phyloP scores from a whole-genome alignment of 1,140 invertebrate species.

The Oreohelix idahoensis region DNA sequence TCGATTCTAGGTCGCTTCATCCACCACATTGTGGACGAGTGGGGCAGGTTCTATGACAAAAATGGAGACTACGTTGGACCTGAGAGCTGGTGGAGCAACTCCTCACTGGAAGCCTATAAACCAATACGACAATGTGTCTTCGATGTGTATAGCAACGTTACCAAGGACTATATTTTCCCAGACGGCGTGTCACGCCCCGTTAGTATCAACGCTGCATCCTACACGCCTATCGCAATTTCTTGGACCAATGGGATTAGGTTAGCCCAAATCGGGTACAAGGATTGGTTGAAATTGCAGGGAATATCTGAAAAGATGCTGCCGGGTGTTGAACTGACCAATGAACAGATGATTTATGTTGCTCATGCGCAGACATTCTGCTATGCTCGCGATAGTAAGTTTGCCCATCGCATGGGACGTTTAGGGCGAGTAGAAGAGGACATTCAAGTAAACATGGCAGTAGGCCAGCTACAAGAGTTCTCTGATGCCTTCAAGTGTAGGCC shows the following conservation, averaged over 20 bases:
- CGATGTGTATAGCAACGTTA: constrained; percentile 15
- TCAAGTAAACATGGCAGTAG: constrained; percentile 28
- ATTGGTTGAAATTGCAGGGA: constrained; percentile 7
- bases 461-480: constrained; percentile 23
- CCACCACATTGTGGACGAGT: constrained; percentile 53
- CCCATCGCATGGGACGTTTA: not conserved
- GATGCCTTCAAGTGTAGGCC: constrained; percentile 26
- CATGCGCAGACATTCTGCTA: constrained; percentile 27
- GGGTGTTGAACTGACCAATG: constrained; percentile 7
- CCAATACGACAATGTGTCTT: not conserved
- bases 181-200: not conserved
- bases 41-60: constrained; percentile 37
- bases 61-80: not conserved
- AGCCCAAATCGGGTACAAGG: constrained; percentile 18
- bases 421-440: constrained; percentile 5
- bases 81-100: constrained; percentile 21
- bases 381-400: not conserved
- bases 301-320: constrained; percentile 3
- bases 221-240: constrained; percentile 21
- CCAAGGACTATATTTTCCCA: not conserved
- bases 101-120: constrained; percentile 4
- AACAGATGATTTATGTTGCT: constrained; percentile 22
- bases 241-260: constrained; percentile 21
- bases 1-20: constrained; percentile 48
- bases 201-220: not conserved